A percentile compares a stretch with the other conserved stretches of the same genome.
Conservation (phyloP, 2,797 vertebrate species). For the Poecilia gillii region DNA sequence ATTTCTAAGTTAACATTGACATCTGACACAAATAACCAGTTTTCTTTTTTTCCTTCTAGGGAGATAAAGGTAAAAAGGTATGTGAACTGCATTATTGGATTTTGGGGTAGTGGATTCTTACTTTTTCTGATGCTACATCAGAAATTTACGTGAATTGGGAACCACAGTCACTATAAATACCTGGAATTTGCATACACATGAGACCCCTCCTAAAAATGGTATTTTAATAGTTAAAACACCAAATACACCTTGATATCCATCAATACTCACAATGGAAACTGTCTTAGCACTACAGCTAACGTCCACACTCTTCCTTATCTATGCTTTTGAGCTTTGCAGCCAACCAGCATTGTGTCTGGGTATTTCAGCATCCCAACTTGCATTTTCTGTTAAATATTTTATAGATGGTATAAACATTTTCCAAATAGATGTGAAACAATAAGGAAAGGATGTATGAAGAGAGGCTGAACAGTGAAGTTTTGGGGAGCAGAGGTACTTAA, state of each 20-base stretch:
- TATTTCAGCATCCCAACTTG: not conserved
- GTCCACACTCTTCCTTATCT: not conserved
- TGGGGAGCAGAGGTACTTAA: too few species aligned
- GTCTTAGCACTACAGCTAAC: not conserved
- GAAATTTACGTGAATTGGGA: not conserved
- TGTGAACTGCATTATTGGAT: not conserved
- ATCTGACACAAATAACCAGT: not conserved
- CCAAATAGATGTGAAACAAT: not conserved
- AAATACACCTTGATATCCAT: not conserved
- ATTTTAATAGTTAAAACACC: too few species aligned
- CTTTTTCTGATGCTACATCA: not conserved
- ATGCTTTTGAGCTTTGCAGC: not conserved
- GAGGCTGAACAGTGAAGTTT: not conserved
- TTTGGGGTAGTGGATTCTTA: too few species aligned
- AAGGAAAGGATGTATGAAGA: not conserved
- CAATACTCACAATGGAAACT: not conserved
- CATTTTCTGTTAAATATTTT: not conserved
- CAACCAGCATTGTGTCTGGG: not conserved
- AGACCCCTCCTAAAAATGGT: too few species aligned
- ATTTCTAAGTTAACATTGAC: not conserved
- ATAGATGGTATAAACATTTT: not conserved
- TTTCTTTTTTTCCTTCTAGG: conserved; percentile 69
- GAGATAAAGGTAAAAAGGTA: conserved; percentile 82
- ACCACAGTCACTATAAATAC: not conserved
- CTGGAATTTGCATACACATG: too few species aligned